phyloP scores from a whole-genome alignment of 2,888 invertebrate genomes.

The Notodonta ziczac region DNA sequence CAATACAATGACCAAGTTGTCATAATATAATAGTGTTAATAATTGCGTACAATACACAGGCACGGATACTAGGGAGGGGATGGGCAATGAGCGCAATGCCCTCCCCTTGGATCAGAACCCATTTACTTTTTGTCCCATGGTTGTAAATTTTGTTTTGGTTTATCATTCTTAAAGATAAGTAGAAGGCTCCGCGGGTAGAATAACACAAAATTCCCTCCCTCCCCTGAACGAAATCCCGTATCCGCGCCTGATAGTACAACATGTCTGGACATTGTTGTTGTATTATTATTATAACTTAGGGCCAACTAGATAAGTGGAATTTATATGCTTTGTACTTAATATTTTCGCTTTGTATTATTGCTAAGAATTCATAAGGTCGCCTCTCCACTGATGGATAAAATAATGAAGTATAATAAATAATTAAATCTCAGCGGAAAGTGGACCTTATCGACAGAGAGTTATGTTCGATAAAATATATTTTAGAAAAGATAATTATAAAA shows the following conservation, averaged over 20 bases:
- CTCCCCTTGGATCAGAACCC: too few species aligned
- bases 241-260: constrained; percentile 6
- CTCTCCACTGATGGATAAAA: not conserved
- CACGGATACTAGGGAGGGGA: too few species aligned
- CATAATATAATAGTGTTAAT: constrained; percentile 21
- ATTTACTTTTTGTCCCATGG: too few species aligned
- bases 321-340: constrained; percentile 39
- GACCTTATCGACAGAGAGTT: not conserved
- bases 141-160: too few species aligned
- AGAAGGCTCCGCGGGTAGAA: too few species aligned
- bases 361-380: not conserved
- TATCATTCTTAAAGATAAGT: too few species aligned
- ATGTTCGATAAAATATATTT: not conserved
- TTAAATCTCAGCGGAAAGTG: not conserved
- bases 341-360: constrained; percentile 12
- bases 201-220: too few species aligned
- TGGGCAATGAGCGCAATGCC: too few species aligned
- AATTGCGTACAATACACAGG: constrained; percentile 1
- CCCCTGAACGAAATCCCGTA: too few species aligned
- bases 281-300: constrained; percentile 46
- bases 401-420: too few species aligned
- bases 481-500: not conserved
- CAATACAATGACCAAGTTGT: not conserved
- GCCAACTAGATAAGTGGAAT: constrained; percentile 53
- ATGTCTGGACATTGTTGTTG: constrained; percentile 29